Percentiles rank a stretch among this genome's conserved stretches.
Conservation (phyloP, 2,888 invertebrate genomes). For the Phengaris alcon region DNA sequence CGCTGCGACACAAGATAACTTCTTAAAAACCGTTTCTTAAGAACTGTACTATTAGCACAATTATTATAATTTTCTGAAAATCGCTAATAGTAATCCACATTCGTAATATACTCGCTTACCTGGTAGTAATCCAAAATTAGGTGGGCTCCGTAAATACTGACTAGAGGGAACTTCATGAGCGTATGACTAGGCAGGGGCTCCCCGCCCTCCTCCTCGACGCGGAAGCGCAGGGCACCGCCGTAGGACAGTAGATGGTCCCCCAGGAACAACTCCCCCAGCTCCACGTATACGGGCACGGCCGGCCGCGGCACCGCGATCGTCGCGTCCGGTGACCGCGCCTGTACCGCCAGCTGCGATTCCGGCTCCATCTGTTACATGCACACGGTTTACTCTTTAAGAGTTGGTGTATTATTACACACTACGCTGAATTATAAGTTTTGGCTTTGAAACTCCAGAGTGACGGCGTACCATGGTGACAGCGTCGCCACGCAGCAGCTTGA, state of each 20-base stretch:
- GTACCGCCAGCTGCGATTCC: slow-evolving; percentile 62
- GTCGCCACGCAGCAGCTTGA: slow-evolving; percentile 59
- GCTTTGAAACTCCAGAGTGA: not conserved
- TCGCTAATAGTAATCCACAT: not conserved
- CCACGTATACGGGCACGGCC: slow-evolving; percentile 87
- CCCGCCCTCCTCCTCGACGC: slow-evolving; percentile 82
- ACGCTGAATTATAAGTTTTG: not conserved
- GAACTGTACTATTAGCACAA: not conserved
- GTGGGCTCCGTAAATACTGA: slow-evolving; percentile 88
- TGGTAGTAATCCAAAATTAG: slow-evolving; percentile 88
- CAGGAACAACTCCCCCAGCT: slow-evolving; percentile 87
- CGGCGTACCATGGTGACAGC: slow-evolving; percentile 34
- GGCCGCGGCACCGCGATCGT: slow-evolving; percentile 72
- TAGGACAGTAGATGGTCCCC: slow-evolving; percentile 95
- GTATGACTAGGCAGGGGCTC: slow-evolving; percentile 78
- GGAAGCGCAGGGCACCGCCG: slow-evolving; percentile 91
- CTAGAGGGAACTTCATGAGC: slow-evolving; percentile 84
- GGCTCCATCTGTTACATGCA: slow-evolving; percentile 56
- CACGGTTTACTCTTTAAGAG: slow-evolving; percentile 1
- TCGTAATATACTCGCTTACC: slow-evolving; percentile 44
- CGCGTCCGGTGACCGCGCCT: slow-evolving; percentile 60
- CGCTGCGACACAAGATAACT: slow-evolving; percentile 47
- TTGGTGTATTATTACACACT: no score
- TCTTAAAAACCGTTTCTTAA: not conserved
- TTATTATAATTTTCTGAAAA: no score